Conservation (phyloP, 2,888 invertebrate species). For the Brassicogethes aeneus region DNA sequence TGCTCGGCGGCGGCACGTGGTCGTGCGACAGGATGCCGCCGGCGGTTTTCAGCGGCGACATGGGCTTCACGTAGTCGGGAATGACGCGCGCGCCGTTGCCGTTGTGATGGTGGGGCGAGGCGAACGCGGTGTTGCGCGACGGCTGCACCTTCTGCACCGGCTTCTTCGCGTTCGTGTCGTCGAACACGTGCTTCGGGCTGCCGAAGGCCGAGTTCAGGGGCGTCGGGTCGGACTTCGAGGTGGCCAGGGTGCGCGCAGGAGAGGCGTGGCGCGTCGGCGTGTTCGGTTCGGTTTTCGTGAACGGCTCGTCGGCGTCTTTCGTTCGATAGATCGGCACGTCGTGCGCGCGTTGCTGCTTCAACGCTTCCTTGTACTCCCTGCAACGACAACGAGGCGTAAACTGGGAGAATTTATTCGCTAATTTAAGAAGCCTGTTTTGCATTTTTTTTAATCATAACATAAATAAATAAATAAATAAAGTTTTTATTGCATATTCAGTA, state of each 20-base stretch:
- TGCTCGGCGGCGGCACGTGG: constrained; percentile 34
- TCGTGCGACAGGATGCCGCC: constrained; percentile 51
- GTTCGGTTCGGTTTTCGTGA: constrained; percentile 45
- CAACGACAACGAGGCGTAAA: constrained; percentile 28
- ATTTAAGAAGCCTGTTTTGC: not conserved
- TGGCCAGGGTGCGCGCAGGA: constrained; percentile 32
- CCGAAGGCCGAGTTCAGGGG: constrained; percentile 42
- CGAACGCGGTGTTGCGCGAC: constrained; percentile 50
- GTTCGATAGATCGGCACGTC: constrained; percentile 64
- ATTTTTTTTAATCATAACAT: not conserved
- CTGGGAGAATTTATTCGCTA: no score
- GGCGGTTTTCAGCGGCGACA: constrained; percentile 55
- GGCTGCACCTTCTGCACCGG: constrained; percentile 75
- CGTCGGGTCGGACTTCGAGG: constrained; percentile 44
- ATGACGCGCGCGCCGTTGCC: constrained; percentile 23
- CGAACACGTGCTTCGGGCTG: constrained; percentile 49
- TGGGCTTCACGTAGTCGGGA: constrained; percentile 54
- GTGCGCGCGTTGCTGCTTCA: constrained; percentile 75
- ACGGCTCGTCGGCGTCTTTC: constrained; percentile 51
- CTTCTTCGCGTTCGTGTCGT: constrained; percentile 43
- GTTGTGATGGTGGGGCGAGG: constrained; percentile 23
- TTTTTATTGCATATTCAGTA: no score
- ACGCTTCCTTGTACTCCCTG: constrained; percentile 84
- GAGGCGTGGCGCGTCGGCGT: constrained; percentile 42
- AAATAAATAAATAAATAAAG: no score